Percentiles rank a stretch among this genome's conserved stretches.
Evolutionary conservation across 2,888 invertebrate species (phyloP).

Genomic region (Ellobium chinense): DNA sequence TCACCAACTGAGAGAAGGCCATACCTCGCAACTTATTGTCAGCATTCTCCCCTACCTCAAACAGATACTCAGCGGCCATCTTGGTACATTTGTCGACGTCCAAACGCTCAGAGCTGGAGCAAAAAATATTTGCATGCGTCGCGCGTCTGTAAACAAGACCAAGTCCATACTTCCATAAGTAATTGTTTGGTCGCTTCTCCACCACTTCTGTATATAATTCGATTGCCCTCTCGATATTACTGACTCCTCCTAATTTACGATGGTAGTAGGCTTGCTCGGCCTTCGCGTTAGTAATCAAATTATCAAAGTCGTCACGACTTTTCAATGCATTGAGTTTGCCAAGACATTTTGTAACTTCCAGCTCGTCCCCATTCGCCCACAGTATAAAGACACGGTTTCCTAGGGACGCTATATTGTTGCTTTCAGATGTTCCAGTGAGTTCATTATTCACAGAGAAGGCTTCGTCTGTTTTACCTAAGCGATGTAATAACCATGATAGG

Average conservation of each 20-base stretch:
- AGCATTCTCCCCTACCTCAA: neutral
- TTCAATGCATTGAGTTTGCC: neutral
- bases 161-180: neutral
- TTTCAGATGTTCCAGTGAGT: neutral
- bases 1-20: constrained; percentile 9
- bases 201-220: neutral
- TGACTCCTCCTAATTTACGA: neutral
- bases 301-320: neutral
- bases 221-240: neutral
- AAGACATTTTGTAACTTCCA: constrained; percentile 6
- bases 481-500: neutral
- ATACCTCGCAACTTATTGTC: neutral
- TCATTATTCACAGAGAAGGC: neutral
- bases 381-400: neutral
- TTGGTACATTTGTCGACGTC: neutral
- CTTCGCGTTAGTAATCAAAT: neutral
- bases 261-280: constrained; percentile 27
- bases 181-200: neutral
- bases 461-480: neutral
- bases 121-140: neutral
- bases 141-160: neutral
- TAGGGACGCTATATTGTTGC: constrained; percentile 3
- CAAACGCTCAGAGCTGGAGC: neutral
- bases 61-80: constrained; percentile 3
- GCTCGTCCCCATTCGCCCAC: neutral